A percentile compares a stretch with the other conserved stretches of the same genome.
These are phyloP conservation scores for Euphydryas editha DNA, from an alignment of 2,888 invertebrate genomes.

Conservation along the genomic window DNA sequence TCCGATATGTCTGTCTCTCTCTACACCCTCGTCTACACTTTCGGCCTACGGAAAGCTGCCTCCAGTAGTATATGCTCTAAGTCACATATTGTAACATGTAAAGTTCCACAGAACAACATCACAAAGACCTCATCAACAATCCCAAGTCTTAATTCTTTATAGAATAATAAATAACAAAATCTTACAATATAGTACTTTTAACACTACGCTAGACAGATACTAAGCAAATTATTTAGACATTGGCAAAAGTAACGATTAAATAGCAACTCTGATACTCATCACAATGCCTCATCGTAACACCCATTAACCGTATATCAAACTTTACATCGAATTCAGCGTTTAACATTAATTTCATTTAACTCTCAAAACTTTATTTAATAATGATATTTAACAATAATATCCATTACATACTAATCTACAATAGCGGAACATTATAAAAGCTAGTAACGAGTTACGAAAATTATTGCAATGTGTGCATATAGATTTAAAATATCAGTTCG, in stretches of 20 bases:
- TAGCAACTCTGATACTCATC: constrained; percentile 40
- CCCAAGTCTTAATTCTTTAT: constrained; percentile 75
- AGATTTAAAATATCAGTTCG: constrained; percentile 48
- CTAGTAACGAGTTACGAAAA: constrained; percentile 67
- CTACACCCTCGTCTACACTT: too few relatives aligned
- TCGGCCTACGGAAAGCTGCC: too few relatives aligned
- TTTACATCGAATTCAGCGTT: constrained; percentile 43
- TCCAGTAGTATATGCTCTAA: too few relatives aligned
- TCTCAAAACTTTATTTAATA: constrained; percentile 32
- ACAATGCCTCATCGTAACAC: constrained; percentile 27
- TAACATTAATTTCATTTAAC: constrained; percentile 34
- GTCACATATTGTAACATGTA: constrained; percentile 32
- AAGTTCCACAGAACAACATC: constrained; percentile 63
- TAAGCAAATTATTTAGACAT: constrained; percentile 70
- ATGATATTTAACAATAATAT: constrained; percentile 48
- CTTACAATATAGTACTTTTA: constrained; percentile 62
- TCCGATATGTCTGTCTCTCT: too few relatives aligned
- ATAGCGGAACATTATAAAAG: constrained; percentile 73
- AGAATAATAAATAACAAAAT: constrained; percentile 82
- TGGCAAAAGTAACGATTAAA: constrained; percentile 61
- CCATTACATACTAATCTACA: constrained; percentile 57
- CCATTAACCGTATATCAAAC: constrained; percentile 42
- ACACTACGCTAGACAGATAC: constrained; percentile 72
- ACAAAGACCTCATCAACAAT: constrained; percentile 67
- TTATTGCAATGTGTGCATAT: constrained; percentile 59